These are phyloP conservation scores for Decapterus maruadsi DNA, from an alignment of 2,797 vertebrate species.

Conservation along the genomic window DNA sequence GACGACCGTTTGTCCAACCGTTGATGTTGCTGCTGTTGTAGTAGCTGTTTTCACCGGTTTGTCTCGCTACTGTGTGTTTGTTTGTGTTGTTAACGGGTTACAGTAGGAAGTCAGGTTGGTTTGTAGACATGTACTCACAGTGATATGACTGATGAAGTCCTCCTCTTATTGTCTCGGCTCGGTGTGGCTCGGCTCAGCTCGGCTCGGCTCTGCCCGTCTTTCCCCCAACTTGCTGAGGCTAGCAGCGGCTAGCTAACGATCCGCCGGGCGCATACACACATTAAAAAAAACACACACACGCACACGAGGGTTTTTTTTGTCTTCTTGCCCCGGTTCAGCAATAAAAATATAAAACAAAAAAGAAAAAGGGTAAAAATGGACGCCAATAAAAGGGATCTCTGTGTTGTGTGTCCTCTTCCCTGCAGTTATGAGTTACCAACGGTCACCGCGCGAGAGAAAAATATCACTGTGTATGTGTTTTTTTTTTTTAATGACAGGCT, in stretches of 20 bases:
- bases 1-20: neutral
- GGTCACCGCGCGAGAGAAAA: constrained; percentile 5
- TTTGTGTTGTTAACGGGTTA: no score
- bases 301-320: no score
- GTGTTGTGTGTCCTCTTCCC: neutral
- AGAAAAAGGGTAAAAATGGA: constrained; percentile 3
- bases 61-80: neutral
- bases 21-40: no score
- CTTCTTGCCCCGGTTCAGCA: neutral
- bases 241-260: constrained; percentile 67
- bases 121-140: constrained; percentile 61
- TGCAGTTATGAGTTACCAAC: constrained; percentile 6
- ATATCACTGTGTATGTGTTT: constrained; percentile 39
- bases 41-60: no score
- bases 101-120: constrained; percentile 18
- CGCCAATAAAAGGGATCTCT: neutral
- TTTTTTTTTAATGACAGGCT: constrained; percentile 50
- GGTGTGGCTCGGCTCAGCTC: constrained; percentile 3
- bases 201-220: neutral
- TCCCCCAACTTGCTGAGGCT: constrained; percentile 67
- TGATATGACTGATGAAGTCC: constrained; percentile 56
- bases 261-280: constrained; percentile 52
- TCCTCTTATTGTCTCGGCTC: constrained; percentile 46
- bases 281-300: no score
- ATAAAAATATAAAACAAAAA: neutral